Conservation (phyloP, 2,113 vertebrate species). For the Kobus ellipsiprymnus region DNA sequence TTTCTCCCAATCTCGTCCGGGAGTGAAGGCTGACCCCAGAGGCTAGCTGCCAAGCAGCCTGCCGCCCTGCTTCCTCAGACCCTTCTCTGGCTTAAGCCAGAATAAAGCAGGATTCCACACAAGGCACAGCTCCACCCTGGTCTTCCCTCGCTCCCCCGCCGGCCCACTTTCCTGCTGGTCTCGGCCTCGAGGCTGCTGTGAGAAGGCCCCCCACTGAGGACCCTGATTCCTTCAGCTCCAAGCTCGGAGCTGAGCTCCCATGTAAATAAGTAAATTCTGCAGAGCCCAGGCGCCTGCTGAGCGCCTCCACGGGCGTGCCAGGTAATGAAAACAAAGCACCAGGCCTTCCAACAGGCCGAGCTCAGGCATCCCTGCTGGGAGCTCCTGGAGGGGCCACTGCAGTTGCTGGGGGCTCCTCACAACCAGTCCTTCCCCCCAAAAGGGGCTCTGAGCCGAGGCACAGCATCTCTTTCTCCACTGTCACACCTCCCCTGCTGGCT, state of each 20-base stretch:
- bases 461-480: accelerated
- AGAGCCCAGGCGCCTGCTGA: not conserved
- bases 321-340: slow-evolving; percentile 39
- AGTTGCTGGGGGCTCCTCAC: not conserved
- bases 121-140: not conserved
- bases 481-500: accelerated
- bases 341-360: not conserved
- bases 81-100: not conserved
- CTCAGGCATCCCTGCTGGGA: not conserved
- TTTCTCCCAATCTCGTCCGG: accelerated
- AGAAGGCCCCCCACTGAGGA: not conserved
- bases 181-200: not conserved
- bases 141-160: not conserved
- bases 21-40: not conserved
- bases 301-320: not conserved
- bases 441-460: not conserved
- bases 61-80: not conserved
- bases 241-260: not conserved
- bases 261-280: not conserved
- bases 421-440: not conserved
- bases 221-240: not conserved
- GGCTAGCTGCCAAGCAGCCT: not conserved
- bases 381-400: not conserved
- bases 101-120: not conserved
- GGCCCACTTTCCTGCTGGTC: not conserved